Conservation (phyloP, 2,797 vertebrate genomes). For the Oceanodroma leucorhoa region DNA sequence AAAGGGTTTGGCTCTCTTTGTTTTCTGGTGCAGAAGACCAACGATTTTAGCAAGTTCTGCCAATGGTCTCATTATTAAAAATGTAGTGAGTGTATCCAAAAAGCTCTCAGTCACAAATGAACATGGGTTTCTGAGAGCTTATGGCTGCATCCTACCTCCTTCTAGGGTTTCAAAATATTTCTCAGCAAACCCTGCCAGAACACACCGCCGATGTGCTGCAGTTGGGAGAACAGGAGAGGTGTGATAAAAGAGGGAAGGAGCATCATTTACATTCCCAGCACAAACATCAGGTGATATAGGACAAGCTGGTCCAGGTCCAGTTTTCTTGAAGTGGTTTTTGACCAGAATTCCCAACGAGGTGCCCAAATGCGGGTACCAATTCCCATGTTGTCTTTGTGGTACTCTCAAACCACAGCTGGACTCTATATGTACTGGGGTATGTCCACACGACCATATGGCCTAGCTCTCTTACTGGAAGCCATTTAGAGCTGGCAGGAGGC, state of each 20-base stretch:
- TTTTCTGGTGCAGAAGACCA: conserved; percentile 35
- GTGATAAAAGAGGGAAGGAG: background rate
- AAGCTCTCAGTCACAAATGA: background rate
- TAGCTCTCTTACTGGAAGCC: background rate
- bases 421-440: background rate
- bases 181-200: background rate
- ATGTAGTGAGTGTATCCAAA: background rate
- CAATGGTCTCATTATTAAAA: conserved; percentile 15
- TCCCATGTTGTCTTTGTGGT: background rate
- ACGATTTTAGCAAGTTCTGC: background rate
- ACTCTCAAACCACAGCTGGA: background rate
- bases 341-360: background rate
- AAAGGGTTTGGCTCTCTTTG: conserved; percentile 14
- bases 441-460: fast-evolving
- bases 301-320: background rate
- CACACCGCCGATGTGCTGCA: fast-evolving
- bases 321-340: background rate
- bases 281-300: background rate
- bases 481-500: background rate
- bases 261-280: background rate
- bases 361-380: background rate
- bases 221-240: background rate
- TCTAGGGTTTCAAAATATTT: background rate
- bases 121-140: background rate
- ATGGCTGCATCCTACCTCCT: background rate